Conservation (phyloP, 2,888 invertebrate species). For the Parelbella ahira region DNA sequence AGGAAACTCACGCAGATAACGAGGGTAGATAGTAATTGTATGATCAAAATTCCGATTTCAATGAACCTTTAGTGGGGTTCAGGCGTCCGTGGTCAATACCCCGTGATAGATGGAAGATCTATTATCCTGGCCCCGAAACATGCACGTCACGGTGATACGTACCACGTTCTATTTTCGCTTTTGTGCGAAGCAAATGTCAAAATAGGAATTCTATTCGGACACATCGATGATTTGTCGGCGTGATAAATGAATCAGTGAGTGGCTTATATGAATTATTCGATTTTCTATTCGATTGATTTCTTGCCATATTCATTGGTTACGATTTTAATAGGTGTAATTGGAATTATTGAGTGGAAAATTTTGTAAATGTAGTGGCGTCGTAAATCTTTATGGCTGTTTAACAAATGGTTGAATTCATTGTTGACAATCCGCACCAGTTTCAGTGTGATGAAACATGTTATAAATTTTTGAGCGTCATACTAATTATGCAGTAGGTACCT, state of each 20-base stretch:
- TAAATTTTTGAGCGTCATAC: too few relatives aligned
- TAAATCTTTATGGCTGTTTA: slow-evolving; percentile 11
- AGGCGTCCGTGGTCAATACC: slow-evolving; percentile 10
- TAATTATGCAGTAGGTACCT: too few relatives aligned
- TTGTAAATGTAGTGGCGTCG: slow-evolving; percentile 12
- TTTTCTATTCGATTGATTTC: slow-evolving; percentile 52
- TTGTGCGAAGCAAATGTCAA: slow-evolving; percentile 38
- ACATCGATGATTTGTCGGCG: slow-evolving; percentile 26
- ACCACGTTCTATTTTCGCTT: slow-evolving; percentile 32
- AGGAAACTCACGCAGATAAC: too few relatives aligned
- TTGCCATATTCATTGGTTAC: slow-evolving; percentile 32
- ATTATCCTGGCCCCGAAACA: slow-evolving; percentile 23
- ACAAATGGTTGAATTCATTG: slow-evolving; percentile 13
- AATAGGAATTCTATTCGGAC: slow-evolving; percentile 35
- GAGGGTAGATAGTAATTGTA: not conserved
- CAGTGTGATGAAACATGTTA: too few relatives aligned
- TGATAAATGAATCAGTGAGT: slow-evolving; percentile 40
- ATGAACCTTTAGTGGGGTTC: slow-evolving; percentile 1
- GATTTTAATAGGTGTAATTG: slow-evolving; percentile 16
- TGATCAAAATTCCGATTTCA: not conserved
- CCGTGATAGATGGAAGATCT: slow-evolving; percentile 17
- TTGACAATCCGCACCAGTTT: slow-evolving; percentile 1
- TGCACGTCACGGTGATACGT: slow-evolving; percentile 39
- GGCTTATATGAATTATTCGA: slow-evolving; percentile 58
- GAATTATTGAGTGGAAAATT: slow-evolving; percentile 18